Percentiles rank a stretch among this genome's conserved stretches.
These are phyloP conservation scores for Myotis daubentonii DNA, from an alignment of 2,797 vertebrate species.

Conservation along the genomic window DNA sequence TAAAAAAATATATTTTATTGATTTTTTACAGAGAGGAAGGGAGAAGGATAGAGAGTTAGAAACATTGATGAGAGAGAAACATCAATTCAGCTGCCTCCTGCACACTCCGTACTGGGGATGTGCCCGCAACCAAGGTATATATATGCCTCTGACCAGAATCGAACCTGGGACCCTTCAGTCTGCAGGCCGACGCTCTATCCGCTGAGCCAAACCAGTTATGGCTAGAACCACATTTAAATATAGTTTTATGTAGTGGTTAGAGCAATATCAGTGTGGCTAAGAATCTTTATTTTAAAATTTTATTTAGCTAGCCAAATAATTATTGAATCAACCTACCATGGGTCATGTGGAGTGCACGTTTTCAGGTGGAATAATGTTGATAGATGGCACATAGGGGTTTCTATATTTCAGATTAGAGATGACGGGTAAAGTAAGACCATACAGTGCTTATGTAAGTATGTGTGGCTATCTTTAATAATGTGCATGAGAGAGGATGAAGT, in stretches of 20 bases:
- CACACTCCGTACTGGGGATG: too few species aligned
- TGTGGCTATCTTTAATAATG: constrained; percentile 4
- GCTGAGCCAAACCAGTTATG: too few species aligned
- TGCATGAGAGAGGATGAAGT: not conserved
- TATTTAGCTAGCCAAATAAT: constrained; percentile 26
- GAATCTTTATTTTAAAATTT: constrained; percentile 48
- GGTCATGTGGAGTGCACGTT: not conserved
- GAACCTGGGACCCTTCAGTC: too few species aligned
- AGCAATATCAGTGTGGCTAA: constrained; percentile 1
- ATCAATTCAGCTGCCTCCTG: too few species aligned
- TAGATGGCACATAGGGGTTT: not conserved
- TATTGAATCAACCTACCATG: not conserved
- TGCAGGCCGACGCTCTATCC: too few species aligned
- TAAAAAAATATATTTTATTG: too few species aligned
- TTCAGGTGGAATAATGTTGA: constrained; percentile 29
- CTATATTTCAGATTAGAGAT: not conserved
- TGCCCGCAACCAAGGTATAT: too few species aligned
- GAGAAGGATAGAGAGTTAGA: too few species aligned
- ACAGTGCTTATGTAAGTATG: not conserved
- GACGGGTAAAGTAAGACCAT: not conserved
- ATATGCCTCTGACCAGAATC: too few species aligned
- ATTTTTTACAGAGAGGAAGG: too few species aligned
- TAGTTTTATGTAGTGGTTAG: not conserved
- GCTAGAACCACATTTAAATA: not conserved
- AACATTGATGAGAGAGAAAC: too few species aligned